phyloP scores from a whole-genome alignment of 2,113 vertebrate genomes.

The Sakesphorus luctuosus region DNA sequence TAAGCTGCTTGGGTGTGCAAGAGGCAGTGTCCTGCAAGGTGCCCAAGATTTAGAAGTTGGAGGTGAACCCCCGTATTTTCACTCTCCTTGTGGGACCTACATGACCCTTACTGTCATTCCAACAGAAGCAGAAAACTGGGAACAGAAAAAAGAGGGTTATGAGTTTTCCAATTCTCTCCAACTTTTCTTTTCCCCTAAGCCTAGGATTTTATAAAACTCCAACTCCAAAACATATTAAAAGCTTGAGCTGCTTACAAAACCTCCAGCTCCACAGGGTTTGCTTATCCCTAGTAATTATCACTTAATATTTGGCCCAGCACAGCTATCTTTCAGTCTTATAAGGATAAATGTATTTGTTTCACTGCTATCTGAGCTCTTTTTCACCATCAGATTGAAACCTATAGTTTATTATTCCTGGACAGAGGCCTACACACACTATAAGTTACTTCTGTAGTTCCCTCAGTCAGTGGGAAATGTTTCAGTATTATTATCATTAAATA shows the following conservation, averaged over 20 bases:
- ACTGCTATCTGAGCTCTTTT: slow-evolving; percentile 64
- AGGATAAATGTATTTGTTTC: slow-evolving; percentile 69
- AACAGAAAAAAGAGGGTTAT: background rate
- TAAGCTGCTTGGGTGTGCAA: background rate
- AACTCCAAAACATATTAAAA: slow-evolving; percentile 39
- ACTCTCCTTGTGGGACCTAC: background rate
- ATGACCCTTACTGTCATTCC: background rate
- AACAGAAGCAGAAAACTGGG: background rate
- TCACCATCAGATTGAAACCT: slow-evolving; percentile 39
- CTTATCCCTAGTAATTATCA: slow-evolving; percentile 71
- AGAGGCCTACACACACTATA: slow-evolving; percentile 56
- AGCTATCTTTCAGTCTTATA: slow-evolving; percentile 60
- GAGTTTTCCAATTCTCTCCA: background rate
- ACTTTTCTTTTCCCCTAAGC: background rate
- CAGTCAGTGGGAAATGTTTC: slow-evolving; percentile 65
- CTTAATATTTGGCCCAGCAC: slow-evolving; percentile 67
- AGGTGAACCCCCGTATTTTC: background rate
- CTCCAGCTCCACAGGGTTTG: slow-evolving; percentile 54
- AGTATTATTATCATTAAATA: slow-evolving; percentile 64
- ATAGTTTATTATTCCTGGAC: slow-evolving; percentile 70
- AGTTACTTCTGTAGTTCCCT: slow-evolving; percentile 48
- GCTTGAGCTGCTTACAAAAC: slow-evolving; percentile 55
- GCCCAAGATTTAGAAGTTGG: background rate
- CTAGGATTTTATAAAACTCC: slow-evolving; percentile 37
- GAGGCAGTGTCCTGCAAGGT: background rate